Evolutionary conservation across 92 coral and sea anemone species (phyloP).

Genomic region (Epizoanthus ramosus): DNA sequence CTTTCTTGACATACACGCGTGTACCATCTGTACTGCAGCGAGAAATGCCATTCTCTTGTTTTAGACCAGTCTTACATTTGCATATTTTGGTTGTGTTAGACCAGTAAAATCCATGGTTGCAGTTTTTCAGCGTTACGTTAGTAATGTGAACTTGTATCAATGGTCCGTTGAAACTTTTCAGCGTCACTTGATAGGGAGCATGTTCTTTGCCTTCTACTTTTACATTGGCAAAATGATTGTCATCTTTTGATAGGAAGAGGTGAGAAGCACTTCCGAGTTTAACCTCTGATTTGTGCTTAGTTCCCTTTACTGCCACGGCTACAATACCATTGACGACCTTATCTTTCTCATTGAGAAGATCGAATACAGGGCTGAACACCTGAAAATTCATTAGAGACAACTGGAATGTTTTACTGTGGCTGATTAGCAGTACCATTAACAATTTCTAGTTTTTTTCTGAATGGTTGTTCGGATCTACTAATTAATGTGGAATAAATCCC

Average conservation of each 20-base stretch:
- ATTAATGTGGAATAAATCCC: too few relatives aligned
- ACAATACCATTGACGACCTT: conserved; percentile 1
- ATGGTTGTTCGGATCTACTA: too few relatives aligned
- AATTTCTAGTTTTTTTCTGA: too few relatives aligned
- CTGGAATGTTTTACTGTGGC: too few relatives aligned
- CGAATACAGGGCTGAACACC: conserved; percentile 17
- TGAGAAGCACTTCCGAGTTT: neutral
- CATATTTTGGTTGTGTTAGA: neutral
- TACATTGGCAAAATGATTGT: neutral
- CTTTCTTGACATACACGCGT: conserved; percentile 14
- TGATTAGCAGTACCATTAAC: too few relatives aligned
- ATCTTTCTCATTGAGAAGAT: conserved; percentile 18
- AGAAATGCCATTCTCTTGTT: conserved; percentile 14
- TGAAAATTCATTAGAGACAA: neutral
- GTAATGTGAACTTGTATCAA: conserved; percentile 1
- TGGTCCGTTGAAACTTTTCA: neutral
- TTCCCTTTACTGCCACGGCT: neutral
- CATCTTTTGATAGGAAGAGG: too few relatives aligned
- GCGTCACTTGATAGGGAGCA: neutral
- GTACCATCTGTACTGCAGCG: conserved; percentile 25
- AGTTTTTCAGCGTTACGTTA: neutral
- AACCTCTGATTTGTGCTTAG: neutral
- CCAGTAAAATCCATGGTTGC: conserved; percentile 29
- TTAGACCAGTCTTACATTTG: neutral
- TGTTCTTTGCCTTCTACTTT: neutral